Evolutionary conservation across 2,888 invertebrate species (phyloP), one percentile per base, ranked within the genome.

Genomic region (Disparrhopalites patrizii): DNA sequence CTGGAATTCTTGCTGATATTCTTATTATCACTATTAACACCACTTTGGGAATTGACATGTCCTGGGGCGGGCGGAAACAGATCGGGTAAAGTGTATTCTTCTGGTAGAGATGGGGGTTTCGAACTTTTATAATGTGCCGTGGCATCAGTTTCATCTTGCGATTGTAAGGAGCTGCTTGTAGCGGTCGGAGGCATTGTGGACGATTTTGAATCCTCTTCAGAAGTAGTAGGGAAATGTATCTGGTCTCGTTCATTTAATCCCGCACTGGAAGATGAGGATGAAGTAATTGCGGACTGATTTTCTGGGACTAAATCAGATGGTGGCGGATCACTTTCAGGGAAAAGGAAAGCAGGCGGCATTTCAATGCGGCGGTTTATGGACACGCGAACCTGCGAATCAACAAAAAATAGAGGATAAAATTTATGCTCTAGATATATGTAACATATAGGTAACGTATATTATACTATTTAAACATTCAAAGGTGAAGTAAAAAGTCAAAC

Each of bases 301-400:
- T 75, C 75, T 28, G 83, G 79, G 77, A 81, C 20, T 70, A 83
- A 79, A 76, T 84, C 86, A 38, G 84, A 82, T 1, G 82, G 82
- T 67, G 86, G 82, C 66, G 84, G 84, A 77, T 87, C 87, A 79
- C 85, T 86, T 79, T 89, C 89, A 10, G 90, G 88, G 79, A 90
- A 90, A 61, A 90, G 81, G 79, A 89, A 90, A 23, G 88, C 87
- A 15, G 90, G 88, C 60, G 90, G 90, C 87, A 91, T 88, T 79
- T 90, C 90, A 76, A 90, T 89, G 68, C 90, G 82, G 62, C 89
- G 81, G 75, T 86, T 87, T 76, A 86, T 87, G 74, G 85, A 85
- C 72, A 87, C 84, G 77, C 85, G 86, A 52, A 88, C 84, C 64
- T 85, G 83, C 75, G 54, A 28, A 52, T n/a, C n/a, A n/a, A n/a